Evolutionary conservation across 2,888 invertebrate species (phyloP).

Genomic region (Apantesis nais): DNA sequence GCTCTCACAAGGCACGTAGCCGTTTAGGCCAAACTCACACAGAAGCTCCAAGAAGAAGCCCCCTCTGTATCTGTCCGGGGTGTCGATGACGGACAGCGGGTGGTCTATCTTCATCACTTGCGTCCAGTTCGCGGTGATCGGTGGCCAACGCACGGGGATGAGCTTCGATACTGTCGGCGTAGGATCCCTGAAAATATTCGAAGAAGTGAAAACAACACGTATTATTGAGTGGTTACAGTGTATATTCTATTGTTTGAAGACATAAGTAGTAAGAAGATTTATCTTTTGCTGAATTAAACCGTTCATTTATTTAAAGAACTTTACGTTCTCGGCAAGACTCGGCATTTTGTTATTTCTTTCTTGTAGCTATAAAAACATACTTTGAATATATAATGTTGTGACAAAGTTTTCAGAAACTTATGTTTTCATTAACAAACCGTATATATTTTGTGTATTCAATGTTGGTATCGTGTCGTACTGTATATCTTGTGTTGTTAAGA

Average conservation of each 20-base stretch:
- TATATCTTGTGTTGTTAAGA: conserved; percentile 5
- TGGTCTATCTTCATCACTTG: conserved; percentile 59
- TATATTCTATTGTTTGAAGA: not conserved
- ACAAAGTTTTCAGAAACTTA: not conserved
- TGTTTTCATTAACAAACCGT: conserved; percentile 4
- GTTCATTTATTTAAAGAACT: not conserved
- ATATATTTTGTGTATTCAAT: conserved; percentile 4
- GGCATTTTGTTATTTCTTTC: no score
- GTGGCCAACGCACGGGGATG: conserved; percentile 65
- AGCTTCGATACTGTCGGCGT: conserved; percentile 59
- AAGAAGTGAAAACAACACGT: not conserved
- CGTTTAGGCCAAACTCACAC: conserved; percentile 67
- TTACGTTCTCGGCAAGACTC: no score
- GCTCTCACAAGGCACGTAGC: conserved; percentile 74
- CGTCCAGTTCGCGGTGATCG: conserved; percentile 54
- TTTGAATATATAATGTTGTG: no score
- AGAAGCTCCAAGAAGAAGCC: conserved; percentile 60
- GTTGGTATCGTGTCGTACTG: not conserved
- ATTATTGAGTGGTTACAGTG: not conserved
- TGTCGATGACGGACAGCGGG: conserved; percentile 48
- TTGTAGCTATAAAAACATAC: no score
- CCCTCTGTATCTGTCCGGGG: conserved; percentile 49
- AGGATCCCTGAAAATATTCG: conserved; percentile 64
- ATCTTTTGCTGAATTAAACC: not conserved
- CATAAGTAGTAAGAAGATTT: not conserved